Percentiles rank a stretch among this genome's conserved stretches.
Conservation (phyloP, 2,888 invertebrate genomes). For the Lithophane socia region DNA sequence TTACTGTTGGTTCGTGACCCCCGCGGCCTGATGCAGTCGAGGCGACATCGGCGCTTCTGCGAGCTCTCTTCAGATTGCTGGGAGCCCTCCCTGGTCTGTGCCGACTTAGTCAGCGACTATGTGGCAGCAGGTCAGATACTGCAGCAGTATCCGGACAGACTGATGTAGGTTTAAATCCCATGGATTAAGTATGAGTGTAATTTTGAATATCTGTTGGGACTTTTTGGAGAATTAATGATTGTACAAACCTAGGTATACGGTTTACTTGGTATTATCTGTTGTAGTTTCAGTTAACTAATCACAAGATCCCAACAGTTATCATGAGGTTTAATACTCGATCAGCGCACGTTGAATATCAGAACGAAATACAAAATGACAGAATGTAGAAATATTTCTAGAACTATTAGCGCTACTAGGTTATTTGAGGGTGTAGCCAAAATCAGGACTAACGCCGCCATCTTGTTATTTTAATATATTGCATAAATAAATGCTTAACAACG, state of each 20-base stretch:
- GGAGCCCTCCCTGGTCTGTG: slow-evolving; percentile 94
- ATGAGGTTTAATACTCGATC: not conserved
- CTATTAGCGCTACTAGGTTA: not conserved
- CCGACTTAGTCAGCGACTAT: slow-evolving; percentile 95
- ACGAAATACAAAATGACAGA: not conserved
- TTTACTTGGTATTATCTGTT: not conserved
- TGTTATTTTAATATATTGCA: not conserved
- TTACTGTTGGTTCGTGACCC: slow-evolving; percentile 96
- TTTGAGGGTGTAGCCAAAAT: not conserved
- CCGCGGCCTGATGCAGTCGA: slow-evolving; percentile 95
- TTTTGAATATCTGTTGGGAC: not conserved
- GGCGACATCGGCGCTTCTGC: slow-evolving; percentile 94
- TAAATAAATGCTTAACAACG: not conserved
- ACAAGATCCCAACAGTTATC: not conserved
- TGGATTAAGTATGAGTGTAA: not conserved
- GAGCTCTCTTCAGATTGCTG: slow-evolving; percentile 94
- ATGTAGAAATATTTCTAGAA: not conserved
- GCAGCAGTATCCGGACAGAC: slow-evolving; percentile 93
- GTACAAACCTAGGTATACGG: not conserved
- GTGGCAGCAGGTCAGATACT: slow-evolving; percentile 92
- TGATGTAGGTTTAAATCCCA: slow-evolving; percentile 91
- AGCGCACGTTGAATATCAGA: not conserved
- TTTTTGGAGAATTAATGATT: not conserved
- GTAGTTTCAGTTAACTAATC: not conserved
- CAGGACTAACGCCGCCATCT: not conserved